phyloP scores from a whole-genome alignment of 1,140 invertebrate genomes.

The Chironomus tepperi region DNA sequence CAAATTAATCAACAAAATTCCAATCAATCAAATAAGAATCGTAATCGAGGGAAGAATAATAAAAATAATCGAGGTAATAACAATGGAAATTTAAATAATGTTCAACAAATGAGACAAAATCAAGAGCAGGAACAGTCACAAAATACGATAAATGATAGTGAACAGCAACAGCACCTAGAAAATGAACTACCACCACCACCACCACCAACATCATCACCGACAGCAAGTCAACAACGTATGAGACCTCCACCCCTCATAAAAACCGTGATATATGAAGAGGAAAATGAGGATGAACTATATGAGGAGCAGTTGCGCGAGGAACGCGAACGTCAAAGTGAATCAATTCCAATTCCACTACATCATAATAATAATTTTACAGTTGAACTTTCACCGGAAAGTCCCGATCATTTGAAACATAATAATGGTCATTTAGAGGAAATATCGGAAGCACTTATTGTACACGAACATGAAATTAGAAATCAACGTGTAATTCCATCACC shows the following conservation, averaged over 20 bases:
- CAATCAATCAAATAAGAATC: slow-evolving; percentile 14
- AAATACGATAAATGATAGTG: no score
- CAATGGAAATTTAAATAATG: slow-evolving; percentile 10
- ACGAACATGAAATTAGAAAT: slow-evolving; percentile 1
- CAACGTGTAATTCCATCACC: slow-evolving; percentile 2
- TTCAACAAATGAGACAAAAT: slow-evolving; percentile 1
- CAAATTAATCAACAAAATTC: background rate
- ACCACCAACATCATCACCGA: background rate
- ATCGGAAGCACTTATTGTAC: background rate
- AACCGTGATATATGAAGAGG: background rate
- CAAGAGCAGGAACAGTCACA: background rate
- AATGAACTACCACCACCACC: background rate
- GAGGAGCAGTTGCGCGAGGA: background rate
- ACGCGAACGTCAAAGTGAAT: background rate
- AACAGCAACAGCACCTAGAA: no score
- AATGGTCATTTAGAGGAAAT: slow-evolving; percentile 4
- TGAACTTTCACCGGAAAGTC: background rate
- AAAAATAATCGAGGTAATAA: slow-evolving; percentile 15
- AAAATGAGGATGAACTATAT: background rate
- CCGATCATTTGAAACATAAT: background rate
- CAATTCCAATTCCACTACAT: background rate
- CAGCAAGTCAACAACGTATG: background rate
- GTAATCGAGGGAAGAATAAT: background rate
- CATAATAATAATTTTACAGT: background rate
- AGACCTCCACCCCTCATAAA: background rate